Evolutionary conservation across 2,113 vertebrate species (phyloP).

Genomic region (cattle (Bos taurus)): ARS-UCD2.0 NC_037328.1:82846001-82846500

Average conservation of each 20-base stretch:
- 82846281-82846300: not conserved
- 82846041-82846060: slow-evolving; percentile 84
- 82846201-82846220: not conserved
- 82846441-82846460: not conserved
- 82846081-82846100: not conserved
- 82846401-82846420: not conserved
- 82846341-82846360: not conserved
- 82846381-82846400: not conserved
- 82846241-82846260: not conserved
- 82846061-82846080: slow-evolving; percentile 79
- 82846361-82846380: not conserved
- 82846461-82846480: not conserved
- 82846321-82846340: not conserved
- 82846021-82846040: slow-evolving; percentile 90
- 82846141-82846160: not conserved
- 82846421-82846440: not conserved
- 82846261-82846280: not conserved
- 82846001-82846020: slow-evolving; percentile 84
- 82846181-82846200: not conserved
- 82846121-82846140: not conserved
- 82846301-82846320: not conserved
- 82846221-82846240: not conserved
- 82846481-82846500: not conserved
- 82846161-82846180: not conserved
- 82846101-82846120: not conserved